Percentiles rank a stretch among this genome's conserved stretches.
phyloP scores from a whole-genome alignment of 2,113 vertebrate species.

The Corynorhinus townsendii region DNA sequence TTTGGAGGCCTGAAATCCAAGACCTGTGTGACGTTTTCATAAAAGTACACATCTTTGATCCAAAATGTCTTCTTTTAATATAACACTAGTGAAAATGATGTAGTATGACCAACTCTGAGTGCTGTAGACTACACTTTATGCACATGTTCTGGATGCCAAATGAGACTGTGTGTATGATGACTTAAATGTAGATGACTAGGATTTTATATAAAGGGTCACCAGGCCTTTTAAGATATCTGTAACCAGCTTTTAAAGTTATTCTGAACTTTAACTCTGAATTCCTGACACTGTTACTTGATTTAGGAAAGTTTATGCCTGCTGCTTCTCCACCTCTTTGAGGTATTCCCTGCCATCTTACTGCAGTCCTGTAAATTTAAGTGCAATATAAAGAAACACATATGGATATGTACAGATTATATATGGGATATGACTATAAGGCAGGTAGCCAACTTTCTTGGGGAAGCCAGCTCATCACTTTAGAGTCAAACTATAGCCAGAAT shows the following conservation, averaged over 20 bases:
- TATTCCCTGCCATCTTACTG: background rate
- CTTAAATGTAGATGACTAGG: background rate
- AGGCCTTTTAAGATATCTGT: background rate
- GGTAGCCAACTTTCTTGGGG: conserved; percentile 5
- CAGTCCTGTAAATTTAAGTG: conserved; percentile 57
- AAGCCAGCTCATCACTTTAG: conserved; percentile 20
- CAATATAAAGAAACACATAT: conserved; percentile 58
- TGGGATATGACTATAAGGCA: background rate
- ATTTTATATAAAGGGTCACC: background rate
- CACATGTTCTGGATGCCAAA: conserved; percentile 45
- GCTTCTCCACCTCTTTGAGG: conserved; percentile 46
- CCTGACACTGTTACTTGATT: conserved; percentile 26
- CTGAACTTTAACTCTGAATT: background rate
- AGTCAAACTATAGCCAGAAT: conserved; percentile 7
- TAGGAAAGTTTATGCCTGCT: conserved; percentile 21
- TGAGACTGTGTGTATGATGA: background rate
- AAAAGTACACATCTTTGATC: background rate
- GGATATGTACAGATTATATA: conserved; percentile 44
- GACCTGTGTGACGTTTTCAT: background rate
- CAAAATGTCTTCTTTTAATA: conserved; percentile 28
- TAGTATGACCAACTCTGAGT: background rate
- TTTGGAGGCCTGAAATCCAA: background rate
- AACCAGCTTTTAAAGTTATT: background rate
- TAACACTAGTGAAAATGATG: background rate
- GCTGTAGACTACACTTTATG: background rate